phyloP scores from a whole-genome alignment of 2,113 vertebrate species.

The Rhabdomys dilectus region DNA sequence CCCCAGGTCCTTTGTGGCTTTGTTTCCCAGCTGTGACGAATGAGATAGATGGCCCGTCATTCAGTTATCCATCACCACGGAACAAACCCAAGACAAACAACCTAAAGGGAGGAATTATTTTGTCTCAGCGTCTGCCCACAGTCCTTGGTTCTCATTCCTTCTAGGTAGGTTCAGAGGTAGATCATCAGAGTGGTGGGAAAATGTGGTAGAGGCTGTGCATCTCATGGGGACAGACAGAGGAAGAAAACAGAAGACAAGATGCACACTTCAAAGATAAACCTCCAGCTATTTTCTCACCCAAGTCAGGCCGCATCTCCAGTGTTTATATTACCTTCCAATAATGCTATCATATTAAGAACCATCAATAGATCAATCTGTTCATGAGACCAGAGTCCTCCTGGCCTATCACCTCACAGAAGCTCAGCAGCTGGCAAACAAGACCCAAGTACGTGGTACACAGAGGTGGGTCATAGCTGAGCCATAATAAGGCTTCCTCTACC shows the following conservation, averaged over 20 bases:
- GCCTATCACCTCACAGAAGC: background rate
- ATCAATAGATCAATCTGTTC: background rate
- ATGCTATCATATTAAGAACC: background rate
- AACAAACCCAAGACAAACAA: background rate
- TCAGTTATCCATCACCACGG: background rate
- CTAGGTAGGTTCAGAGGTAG: background rate
- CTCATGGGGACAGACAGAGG: background rate
- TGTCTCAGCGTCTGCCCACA: background rate
- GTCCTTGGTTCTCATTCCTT: background rate
- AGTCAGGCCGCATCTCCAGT: background rate
- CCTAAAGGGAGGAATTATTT: background rate
- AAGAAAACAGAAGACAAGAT: background rate
- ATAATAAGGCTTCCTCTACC: background rate
- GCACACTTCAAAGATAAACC: background rate
- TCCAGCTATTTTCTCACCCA: background rate
- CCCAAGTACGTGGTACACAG: no score
- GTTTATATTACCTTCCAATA: background rate
- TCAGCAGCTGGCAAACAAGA: background rate
- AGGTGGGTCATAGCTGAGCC: background rate
- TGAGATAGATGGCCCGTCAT: background rate
- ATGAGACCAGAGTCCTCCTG: background rate
- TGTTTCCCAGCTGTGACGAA: background rate
- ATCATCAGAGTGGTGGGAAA: background rate
- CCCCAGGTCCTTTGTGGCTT: background rate
- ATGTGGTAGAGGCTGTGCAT: background rate